Base-by-base conservation (phyloP, 2,797 vertebrate genomes). In the Botia kubotai region DNA sequence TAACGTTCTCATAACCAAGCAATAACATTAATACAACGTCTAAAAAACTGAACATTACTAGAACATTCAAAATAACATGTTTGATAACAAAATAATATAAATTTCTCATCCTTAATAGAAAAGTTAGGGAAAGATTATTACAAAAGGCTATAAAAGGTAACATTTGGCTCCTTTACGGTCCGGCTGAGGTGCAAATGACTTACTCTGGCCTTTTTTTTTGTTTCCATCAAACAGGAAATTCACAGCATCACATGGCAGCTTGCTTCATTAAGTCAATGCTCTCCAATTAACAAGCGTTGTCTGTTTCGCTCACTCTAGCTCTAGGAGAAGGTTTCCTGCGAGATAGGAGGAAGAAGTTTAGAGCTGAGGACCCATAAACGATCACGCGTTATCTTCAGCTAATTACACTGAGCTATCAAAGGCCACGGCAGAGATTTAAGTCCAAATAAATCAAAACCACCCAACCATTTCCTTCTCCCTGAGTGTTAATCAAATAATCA, bases 381-480 rank as follows among this genome's bases (percentile, higher is more conserved):
- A 74, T 67, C 48, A 58, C 8, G 36, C 0, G 33, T 66, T 80
- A 66, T 36, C 29, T 80, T 55, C 70, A 21, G 36, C 70, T 58
- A 62, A 67, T 73, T 80, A 66, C 29, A 80, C 70, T 29, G 60
- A 72, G 70, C 70, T 57, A 67, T 73, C 70, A 67, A 67, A 74
- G 52, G 50, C 58, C 70, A 80, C 60, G 26, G 58, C 29, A 65
- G 69, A 73, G 53, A 65, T 72, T 8, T 66, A 53, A 66, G 58
- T 13, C 60, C 14, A 55, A 65, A 80, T 48, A 74, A 48, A 57
- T 48, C 68, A 0, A 79, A 79, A 79, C 68, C 68, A 72, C 46
- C 55, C 23, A 33, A 33, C 33, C 60, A 46, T 73, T 80, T 26
- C 13, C 29, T 67, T 80, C 55, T 36, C 60, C 7, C 36, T 58